Base-by-base conservation (phyloP, 1,140 invertebrate genomes). In the Pseudoatta argentina region DNA sequence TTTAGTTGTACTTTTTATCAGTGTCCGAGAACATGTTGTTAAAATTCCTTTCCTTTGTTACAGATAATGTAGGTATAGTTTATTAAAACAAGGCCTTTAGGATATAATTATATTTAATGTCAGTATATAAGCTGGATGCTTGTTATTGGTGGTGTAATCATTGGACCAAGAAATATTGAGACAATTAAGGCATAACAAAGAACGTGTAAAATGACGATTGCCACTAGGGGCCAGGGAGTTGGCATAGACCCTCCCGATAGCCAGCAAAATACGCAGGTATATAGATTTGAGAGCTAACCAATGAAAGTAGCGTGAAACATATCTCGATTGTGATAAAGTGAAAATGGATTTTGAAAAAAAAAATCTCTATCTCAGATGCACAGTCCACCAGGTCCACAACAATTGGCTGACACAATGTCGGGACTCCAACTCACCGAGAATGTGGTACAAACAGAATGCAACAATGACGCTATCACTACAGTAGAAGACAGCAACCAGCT, bases 171-270 rank as follows among this genome's bases (percentile, higher is more conserved):
- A 92, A 73, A 89, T 89, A 92, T 92, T 89, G 88, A 89, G 89
- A 91, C 69, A 90, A 89, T 90, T 89, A 91, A 87, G 88, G 88
- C 79, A 83, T 90, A 89, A 75, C 78, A 78, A 85, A 89, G 61
- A 89, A 59, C 63, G 73, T 66, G 61, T 87, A 93, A 88, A 92
- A 96, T 96, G 96, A 96, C 96, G 91, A 96, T 96, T 93, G 96
- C 96, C 94, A 96, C 96, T 57, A 96, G 96, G 94, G 96, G 96
- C 92, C 96, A 96, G 94, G 96, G 96, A 93, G 94, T 96, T 86
- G 95, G 95, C 86, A 95, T 96, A 86, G 96, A 96, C 92, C 95
- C 95, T 91, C 95, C 95, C 88, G 96, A 96, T 91, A 95, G 94
- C 91, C 95, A 96, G 86, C 96, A 96, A 92, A 96, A 94, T 85